phyloP scores from a whole-genome alignment of 2,113 vertebrate species.

The Brienomyrus brachyistius region DNA sequence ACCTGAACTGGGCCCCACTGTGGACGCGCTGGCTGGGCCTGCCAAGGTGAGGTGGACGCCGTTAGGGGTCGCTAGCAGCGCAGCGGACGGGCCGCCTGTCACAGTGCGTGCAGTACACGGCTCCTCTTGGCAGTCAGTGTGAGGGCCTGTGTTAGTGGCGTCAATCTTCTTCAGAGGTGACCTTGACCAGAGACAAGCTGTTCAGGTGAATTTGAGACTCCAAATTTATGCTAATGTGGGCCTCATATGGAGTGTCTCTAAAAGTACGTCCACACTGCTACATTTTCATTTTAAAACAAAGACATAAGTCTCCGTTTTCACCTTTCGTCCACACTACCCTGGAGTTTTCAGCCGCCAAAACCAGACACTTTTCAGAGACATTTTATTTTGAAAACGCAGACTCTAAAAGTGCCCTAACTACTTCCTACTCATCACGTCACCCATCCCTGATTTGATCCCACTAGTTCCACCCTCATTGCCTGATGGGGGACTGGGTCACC shows the following conservation, averaged over 20 bases:
- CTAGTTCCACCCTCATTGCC: not conserved
- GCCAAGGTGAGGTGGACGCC: slow-evolving; percentile 60
- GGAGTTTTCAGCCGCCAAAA: not conserved
- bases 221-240: not conserved
- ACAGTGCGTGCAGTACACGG: not conserved
- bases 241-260: not conserved
- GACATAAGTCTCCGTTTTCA: not conserved
- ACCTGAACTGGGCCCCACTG: slow-evolving; percentile 71
- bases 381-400: not conserved
- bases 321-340: not conserved
- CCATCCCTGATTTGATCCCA: not conserved
- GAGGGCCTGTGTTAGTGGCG: too few relatives aligned
- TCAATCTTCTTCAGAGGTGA: not conserved
- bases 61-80: not conserved
- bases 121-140: not conserved
- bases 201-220: not conserved
- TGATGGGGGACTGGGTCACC: not conserved
- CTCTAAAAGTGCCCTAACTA: not conserved
- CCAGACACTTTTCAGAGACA: too few relatives aligned
- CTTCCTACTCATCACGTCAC: not conserved
- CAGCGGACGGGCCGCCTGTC: not conserved
- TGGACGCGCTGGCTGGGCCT: slow-evolving; percentile 83
- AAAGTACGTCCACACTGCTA: not conserved
- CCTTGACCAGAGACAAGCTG: not conserved
- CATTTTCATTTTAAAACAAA: not conserved